Base-by-base conservation (phyloP, 1,140 invertebrate genomes). In the Anastatus disparis region DNA sequence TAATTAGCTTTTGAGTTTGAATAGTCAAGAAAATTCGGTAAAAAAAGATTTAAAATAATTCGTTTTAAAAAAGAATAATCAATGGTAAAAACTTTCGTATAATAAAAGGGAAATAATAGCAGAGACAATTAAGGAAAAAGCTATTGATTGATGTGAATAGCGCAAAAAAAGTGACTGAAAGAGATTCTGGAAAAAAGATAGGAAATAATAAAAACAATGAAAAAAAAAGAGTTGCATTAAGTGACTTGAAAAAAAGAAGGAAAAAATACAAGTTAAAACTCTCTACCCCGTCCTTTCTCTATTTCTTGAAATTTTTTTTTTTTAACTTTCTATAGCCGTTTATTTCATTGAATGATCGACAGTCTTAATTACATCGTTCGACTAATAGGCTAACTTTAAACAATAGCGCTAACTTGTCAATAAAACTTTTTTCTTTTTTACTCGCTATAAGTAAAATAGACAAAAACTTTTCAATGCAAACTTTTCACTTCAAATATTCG, bases 331-430 rank as follows among this genome's bases (percentile, higher is more conserved):
- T 12, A 13, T 24, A 8, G 22, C 26, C 15, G 3, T 46, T 35
- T 15, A 31, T 2, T 48, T 29, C 1, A 8, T 12, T 9, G 27
- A 50, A 27, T 65, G 58, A 61, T 56, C 27, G 65, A 72, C 52
- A 72, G 56, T 40, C 58, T 67, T 72, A 72, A 72, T 72, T 69
- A 64, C 59, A 56, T 15, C 22, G 17, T 40, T n/a, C 26, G 27
- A 61, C 59, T 69, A 69, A 69, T 64, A 64, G 38, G 42, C 46
- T 35, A 69, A 72, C 71, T 69, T 63, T 58, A 69, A 69, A 72
- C 71, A 69, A 69, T 69, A 26, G 29, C 48, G 13, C 29, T 48
- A 52, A 65, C 24, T 15, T 29, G 29, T 22, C 29, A 42, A 68
- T 22, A 29, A 24, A 61, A 61, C 46, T 69, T 61, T 67, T 69